Evolutionary conservation across 1,140 invertebrate genomes (phyloP).

Genomic region (Notospermus geniculatus): DNA sequence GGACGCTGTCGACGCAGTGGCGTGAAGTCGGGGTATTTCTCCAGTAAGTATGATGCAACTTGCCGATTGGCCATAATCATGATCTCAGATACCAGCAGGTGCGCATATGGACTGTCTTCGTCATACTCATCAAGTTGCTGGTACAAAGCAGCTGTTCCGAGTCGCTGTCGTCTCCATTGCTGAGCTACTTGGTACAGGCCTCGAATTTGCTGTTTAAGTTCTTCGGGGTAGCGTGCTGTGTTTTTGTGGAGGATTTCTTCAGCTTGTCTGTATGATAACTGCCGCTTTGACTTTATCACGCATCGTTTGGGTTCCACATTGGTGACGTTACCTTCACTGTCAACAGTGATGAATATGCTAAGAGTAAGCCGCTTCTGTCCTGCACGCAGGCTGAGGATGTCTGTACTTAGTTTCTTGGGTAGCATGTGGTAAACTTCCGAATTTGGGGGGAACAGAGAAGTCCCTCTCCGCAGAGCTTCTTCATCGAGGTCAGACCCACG

Average conservation of each 20-base stretch:
- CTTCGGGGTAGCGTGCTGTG: constrained; percentile 9
- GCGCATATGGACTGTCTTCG: constrained; percentile 26
- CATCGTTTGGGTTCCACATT: constrained; percentile 23
- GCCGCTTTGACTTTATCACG: constrained; percentile 29
- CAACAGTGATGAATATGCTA: constrained; percentile 41
- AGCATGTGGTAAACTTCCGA: constrained; percentile 50
- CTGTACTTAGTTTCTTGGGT: constrained; percentile 45
- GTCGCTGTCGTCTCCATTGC: constrained; percentile 9
- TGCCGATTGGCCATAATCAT: constrained; percentile 33
- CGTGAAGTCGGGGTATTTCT: constrained; percentile 11
- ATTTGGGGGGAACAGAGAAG: constrained; percentile 34
- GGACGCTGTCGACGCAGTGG: constrained; percentile 24
- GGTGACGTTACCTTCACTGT: constrained; percentile 22
- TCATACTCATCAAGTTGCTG: constrained; percentile 24
- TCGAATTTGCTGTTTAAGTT: constrained; percentile 8
- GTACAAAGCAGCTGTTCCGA: constrained; percentile 20
- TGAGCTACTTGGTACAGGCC: constrained; percentile 20
- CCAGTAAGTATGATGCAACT: constrained; percentile 24
- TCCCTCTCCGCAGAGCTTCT: constrained; percentile 39
- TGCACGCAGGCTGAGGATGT: constrained; percentile 53
- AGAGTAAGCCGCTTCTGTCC: constrained; percentile 41
- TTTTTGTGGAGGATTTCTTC: constrained; percentile 18
- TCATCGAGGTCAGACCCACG: constrained; percentile 38
- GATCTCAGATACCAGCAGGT: constrained; percentile 41
- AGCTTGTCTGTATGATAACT: constrained; percentile 23